Evolutionary conservation across 92 coral and sea anemone genomes (phyloP), one percentile per base, ranked within the genome.

Genomic region (Zoanthus sansibaricus): DNA sequence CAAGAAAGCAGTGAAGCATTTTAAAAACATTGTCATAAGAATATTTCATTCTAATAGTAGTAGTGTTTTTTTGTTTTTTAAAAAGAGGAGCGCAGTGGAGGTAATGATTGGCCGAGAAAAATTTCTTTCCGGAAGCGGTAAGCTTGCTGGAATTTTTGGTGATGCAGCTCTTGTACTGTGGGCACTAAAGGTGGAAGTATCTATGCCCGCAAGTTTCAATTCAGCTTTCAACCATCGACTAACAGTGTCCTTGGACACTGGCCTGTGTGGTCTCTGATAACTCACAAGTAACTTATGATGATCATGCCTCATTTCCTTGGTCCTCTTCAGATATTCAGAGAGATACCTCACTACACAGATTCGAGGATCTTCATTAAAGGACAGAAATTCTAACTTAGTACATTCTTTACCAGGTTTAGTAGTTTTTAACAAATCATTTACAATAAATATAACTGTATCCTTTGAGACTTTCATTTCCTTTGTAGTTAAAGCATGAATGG

Each of bases 111-210:
- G 42, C 42, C 42, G 3, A 37, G 42, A 25, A 25, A 25, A 25
- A 4, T 37, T 37, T 37, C 4, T 37, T 0, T 37, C 42, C 42
- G 42, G 42, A 4, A 37, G 1, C 42, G 42, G 42, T 37, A 37
- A 37, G 42, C 42, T 37, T 37, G 42, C 4, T 2, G 42, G 42
- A 37, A 37, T 37, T 37, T 37, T 37, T 0, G 2, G 42, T 37
- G 42, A 37, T 2, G 42, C 42, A 37, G 87, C 82, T 67, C 87
- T 77, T 58, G 79, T 86, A 85, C 90, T 89, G 72, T 89, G 90
- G 44, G 82, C 90, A 14, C 90, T 58, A 78, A 84, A 86, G 59
- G 58, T 82, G 42, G 69, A 62, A 1, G 20, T 62, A 62, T 62
- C 69, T 15, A 62, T 62, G 18, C 70, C 70, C 17, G 70, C 70